These are phyloP conservation scores for Pungitius pungitius DNA, from an alignment of 2,113 vertebrate genomes.

Conservation along the genomic window DNA sequence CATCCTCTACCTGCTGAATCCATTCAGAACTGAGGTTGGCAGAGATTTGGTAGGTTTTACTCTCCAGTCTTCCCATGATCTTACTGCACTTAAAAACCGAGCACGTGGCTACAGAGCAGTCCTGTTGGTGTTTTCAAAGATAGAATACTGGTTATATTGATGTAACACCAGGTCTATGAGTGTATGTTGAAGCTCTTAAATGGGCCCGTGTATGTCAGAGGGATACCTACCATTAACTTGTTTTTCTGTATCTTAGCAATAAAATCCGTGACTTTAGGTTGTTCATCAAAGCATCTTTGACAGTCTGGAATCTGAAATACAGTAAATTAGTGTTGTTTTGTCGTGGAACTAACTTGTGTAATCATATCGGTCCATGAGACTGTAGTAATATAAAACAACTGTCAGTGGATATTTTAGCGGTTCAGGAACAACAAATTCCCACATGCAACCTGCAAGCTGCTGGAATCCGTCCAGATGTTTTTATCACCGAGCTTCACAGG, in stretches of 20 bases:
- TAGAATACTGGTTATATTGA: not conserved
- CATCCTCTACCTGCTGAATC: conserved; percentile 78
- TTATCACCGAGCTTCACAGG: conserved; percentile 73
- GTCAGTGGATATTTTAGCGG: not conserved
- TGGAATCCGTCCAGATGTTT: conserved; percentile 76
- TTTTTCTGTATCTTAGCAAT: conserved; percentile 51
- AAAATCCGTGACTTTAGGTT: conserved; percentile 38
- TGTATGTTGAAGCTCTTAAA: not conserved
- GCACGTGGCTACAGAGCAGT: conserved; percentile 81
- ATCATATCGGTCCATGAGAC: not conserved
- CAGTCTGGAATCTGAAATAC: conserved; percentile 76
- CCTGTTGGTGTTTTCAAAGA: conserved; percentile 58
- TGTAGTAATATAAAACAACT: no score
- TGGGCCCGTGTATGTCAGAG: not conserved
- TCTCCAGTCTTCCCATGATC: conserved; percentile 57
- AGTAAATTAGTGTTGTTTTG: not conserved
- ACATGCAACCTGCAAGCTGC: conserved; percentile 51
- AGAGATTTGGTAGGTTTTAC: conserved; percentile 70
- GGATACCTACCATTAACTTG: conserved; percentile 65
- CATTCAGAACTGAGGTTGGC: conserved; percentile 82
- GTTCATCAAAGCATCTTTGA: conserved; percentile 14
- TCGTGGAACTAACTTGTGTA: not conserved
- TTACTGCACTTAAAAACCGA: conserved; percentile 70
- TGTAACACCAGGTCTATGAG: not conserved
- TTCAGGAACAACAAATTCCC: no score